Base-by-base conservation (phyloP, 2,113 vertebrate genomes). In the Elgaria multicarinata region DNA sequence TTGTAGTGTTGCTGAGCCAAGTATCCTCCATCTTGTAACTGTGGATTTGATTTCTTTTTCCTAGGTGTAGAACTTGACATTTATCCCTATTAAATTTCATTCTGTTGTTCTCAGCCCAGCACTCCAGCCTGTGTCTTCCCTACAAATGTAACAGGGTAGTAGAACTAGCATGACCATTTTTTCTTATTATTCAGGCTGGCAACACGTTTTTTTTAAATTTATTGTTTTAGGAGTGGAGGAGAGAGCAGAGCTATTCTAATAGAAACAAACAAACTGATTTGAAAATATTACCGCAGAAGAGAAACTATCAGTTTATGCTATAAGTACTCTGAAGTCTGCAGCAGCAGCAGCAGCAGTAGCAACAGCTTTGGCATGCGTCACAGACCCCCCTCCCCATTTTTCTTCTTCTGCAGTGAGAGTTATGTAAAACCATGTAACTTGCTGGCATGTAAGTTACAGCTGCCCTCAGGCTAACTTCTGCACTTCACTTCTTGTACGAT, bases 361-460 rank as follows among this genome's bases (percentile, higher is more conserved):
- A 81, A 66, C 26, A 39, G 58, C 44, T 76, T 66, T 77, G 82
- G 81, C 71, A 71, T 58, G 26, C 50, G 72, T 55, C 64, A 58
- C n/a, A 18, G 66, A 76, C 24, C 16, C 36, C 36, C 62, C 58
- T 18, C 26, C 39, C 20, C 67, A n/a, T n/a, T 50, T 50, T 50
- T 50, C 31, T 6, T 20, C 24, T 39, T 12, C 24, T 36, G 33
- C 3, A 67, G 82, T 13, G 24, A 76, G 58, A 84, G 58, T 89
- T 89, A 84, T 89, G 81, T 53, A 89, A 89, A 84, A 83, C 31
- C 72, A 84, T 84, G 72, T 84, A 84, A 84, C 88, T 89, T 77
- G 24, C 81, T 89, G 81, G 88, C 71, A 77, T 89, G 81, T 66
- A 83, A 84, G 74, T 83, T 77, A 77, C 88, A 67, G 81, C 46